Base-by-base conservation (phyloP, 2,888 invertebrate species). In the Lordiphosa andalusiaca region DNA sequence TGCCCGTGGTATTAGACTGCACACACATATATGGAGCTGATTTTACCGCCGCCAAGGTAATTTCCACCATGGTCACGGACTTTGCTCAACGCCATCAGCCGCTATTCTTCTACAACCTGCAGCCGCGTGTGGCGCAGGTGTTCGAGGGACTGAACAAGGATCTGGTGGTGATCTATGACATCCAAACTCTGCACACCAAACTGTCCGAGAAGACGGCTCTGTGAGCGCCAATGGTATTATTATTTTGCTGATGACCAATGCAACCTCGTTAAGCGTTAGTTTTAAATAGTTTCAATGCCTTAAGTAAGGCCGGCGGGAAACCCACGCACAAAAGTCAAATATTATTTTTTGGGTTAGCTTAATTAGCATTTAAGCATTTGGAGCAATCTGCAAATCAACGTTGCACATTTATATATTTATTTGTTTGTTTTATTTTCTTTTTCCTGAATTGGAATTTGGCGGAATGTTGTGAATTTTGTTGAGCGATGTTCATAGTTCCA, bases 1-100 rank as follows among this genome's bases (percentile, higher is more conserved):
- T 93, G 69, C 95, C 96, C 4, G 95, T 96, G 42, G 95, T 96
- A 37, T 93, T 96, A 57, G 96, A 96, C 90, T 96, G 96, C 90
- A 93, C 95, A 51, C 95, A 96, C 90, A 95, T 96, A 84, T 95
- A 96, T 90, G 95, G 95, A 67, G 95, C 96, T 3, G 96, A 96
- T 90, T 96, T 93, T 90, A 96, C 96, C 2, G 96, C 96, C 3
- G 96, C 96, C 59, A 94, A 93, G 88, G 94, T 94, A 60, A 93
- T 95, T 70, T 93, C 94, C 85, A 93, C 92, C 70, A 90, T 95
- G 66, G 94, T 94, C 10, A 92, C 92, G 71, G 95, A 95, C 89
- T 95, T 95, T 88, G 92, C 93, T 55, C 91, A 91, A 49, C 91
- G 95, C 50, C 91, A 92, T 47, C 95, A 95, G 89, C 93, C 94